phyloP scores from a whole-genome alignment of 2,888 invertebrate genomes.

The Papilio elwesi region DNA sequence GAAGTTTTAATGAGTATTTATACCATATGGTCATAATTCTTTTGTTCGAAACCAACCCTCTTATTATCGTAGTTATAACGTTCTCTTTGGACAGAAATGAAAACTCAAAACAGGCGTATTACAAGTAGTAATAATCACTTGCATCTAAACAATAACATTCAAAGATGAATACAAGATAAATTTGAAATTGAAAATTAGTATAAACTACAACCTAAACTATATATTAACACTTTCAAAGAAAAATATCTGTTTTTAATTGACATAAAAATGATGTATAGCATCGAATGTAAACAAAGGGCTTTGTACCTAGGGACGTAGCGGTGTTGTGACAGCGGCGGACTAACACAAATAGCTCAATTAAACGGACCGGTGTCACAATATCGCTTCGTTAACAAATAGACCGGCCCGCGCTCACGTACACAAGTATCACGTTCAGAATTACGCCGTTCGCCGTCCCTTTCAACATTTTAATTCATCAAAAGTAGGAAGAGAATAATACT shows the following conservation, averaged over 20 bases:
- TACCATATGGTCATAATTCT: too few species aligned
- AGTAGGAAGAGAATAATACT: background rate
- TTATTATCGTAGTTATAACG: too few species aligned
- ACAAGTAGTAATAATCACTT: too few species aligned
- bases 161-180: too few species aligned
- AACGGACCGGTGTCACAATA: conserved; percentile 62
- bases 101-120: too few species aligned
- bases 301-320: conserved; percentile 55
- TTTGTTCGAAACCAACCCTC: too few species aligned
- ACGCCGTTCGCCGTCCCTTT: conserved; percentile 17
- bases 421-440: conserved; percentile 38
- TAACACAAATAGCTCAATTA: conserved; percentile 81
- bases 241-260: background rate
- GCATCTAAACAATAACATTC: too few species aligned
- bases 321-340: conserved; percentile 62
- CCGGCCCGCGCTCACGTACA: conserved; percentile 34
- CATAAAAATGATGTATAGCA: conserved; percentile 15
- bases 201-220: too few species aligned
- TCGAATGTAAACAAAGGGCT: conserved; percentile 25
- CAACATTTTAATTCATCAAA: conserved; percentile 19
- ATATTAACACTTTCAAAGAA: background rate
- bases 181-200: too few species aligned
- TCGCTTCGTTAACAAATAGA: conserved; percentile 60
- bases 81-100: too few species aligned
- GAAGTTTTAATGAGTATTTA: too few species aligned